Evolutionary conservation across 2,888 invertebrate species (phyloP), one percentile per base, ranked within the genome.

Genomic region (Halictus ligatus): DNA sequence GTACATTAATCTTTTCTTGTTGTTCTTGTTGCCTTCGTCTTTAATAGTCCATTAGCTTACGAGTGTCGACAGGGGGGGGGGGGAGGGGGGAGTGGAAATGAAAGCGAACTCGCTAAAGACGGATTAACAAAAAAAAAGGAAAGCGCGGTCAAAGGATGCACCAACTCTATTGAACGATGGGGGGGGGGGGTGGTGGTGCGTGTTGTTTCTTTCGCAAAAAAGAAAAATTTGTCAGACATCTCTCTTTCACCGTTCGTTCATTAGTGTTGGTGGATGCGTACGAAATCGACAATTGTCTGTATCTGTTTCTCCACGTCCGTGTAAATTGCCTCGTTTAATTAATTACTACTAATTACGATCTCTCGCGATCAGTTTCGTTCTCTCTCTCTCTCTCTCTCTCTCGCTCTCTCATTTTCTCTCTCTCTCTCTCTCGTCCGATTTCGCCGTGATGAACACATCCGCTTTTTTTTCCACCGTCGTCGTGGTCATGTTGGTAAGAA

Each of bases 1-100:
- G 85, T 93, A 93, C 92, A 93, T 91, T 92, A 90, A 91, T 43
- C 43, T 40, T 43, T 21, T 40, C 40, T 71, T 71, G n/a, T 71
- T 71, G 35, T 43, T 91, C 78, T 75, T 60, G 50, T 81, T 71
- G 60, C 74, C 60, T 46, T 81, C 64, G 60, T 78, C 60, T 64
- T 73, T 74, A 21, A 83, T 64, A 60, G 75, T 72, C 81, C 77
- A 75, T 81, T 83, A 83, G 82, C 86, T 89, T 77, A 90, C 85
- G 85, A 76, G 75, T 85, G 71, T 88, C 74, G 84, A 89, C 81
- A 80, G 85, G 83, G 54, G 58, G n/a, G 46, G 10, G 10, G n/a
- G n/a, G n/a, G n/a, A 29, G 10, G 46, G 12, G 46, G 46, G 2
- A 35, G 21, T 58, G n/a, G 12, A 12, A 58, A n/a, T 86, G 86